These are phyloP conservation scores for Chrysina gloriosa DNA, from an alignment of 2,888 invertebrate species.

Conservation along the genomic window DNA sequence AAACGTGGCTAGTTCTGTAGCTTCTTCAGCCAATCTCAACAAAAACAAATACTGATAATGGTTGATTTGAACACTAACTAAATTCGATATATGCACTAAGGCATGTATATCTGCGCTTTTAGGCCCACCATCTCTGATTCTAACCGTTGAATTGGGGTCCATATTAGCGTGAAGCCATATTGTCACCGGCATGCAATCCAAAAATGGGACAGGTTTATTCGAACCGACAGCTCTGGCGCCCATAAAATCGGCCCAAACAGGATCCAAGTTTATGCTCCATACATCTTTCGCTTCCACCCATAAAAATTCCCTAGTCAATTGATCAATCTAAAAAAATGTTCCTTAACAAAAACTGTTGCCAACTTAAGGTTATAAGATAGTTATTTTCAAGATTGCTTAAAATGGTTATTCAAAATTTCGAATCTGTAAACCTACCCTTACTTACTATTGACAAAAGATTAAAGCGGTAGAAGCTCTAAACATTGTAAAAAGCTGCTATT, in stretches of 20 bases:
- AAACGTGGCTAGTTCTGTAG: constrained; percentile 84
- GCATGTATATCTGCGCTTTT: constrained; percentile 79
- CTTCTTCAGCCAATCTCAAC: constrained; percentile 82
- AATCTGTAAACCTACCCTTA: too few relatives aligned
- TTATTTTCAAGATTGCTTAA: too few relatives aligned
- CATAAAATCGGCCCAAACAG: constrained; percentile 93
- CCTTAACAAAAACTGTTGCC: not conserved
- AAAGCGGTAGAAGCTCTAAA: too few relatives aligned
- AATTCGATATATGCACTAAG: constrained; percentile 83
- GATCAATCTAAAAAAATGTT: constrained; percentile 55
- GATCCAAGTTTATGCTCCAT: constrained; percentile 90
- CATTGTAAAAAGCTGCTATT: too few relatives aligned
- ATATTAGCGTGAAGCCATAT: constrained; percentile 78
- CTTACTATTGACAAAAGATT: too few relatives aligned
- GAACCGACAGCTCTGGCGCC: constrained; percentile 83
- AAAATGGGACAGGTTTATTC: constrained; percentile 80
- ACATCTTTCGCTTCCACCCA: constrained; percentile 90
- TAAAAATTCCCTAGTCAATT: constrained; percentile 64
- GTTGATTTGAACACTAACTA: constrained; percentile 91
- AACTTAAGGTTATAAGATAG: too few relatives aligned
- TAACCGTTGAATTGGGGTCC: constrained; percentile 63
- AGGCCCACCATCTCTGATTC: constrained; percentile 44
- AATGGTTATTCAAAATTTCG: too few relatives aligned
- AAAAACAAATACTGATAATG: constrained; percentile 94
- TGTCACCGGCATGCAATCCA: constrained; percentile 89